Percentiles rank a stretch among this genome's conserved stretches.
These are phyloP conservation scores for Carapus acus DNA, from an alignment of 2,797 vertebrate genomes.

Conservation along the genomic window DNA sequence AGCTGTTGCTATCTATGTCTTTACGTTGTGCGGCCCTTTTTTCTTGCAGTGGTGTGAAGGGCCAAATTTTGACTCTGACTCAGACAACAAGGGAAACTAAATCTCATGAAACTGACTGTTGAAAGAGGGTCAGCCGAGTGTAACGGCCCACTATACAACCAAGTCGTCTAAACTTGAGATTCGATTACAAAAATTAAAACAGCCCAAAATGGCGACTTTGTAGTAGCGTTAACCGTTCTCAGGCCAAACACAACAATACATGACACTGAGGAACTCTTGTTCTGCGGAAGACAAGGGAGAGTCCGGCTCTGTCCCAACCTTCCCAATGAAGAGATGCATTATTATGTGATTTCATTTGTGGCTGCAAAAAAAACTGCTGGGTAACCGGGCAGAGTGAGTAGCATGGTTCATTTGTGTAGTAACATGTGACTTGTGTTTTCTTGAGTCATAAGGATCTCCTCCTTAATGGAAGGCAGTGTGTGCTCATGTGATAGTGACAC, in stretches of 20 bases:
- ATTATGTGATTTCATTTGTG: conserved; percentile 69
- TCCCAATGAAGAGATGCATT: conserved; percentile 71
- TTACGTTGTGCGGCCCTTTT: conserved; percentile 42
- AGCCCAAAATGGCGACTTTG: conserved; percentile 62
- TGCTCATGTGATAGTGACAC: conserved; percentile 74
- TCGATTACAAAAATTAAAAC: conserved; percentile 64
- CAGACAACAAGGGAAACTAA: conserved; percentile 29
- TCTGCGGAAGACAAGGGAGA: conserved; percentile 55
- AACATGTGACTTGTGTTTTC: conserved; percentile 76
- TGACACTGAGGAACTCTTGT: conserved; percentile 66
- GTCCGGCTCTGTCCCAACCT: conserved; percentile 51
- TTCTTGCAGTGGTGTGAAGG: conserved; percentile 48
- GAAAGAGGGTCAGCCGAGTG: conserved; percentile 57
- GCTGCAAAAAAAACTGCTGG: conserved; percentile 54
- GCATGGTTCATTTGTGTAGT: conserved; percentile 72
- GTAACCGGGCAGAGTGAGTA: conserved; percentile 62
- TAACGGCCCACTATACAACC: conserved; percentile 55
- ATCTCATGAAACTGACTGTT: conserved; percentile 51
- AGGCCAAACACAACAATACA: conserved; percentile 50
- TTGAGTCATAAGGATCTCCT: conserved; percentile 75
- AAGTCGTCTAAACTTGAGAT: conserved; percentile 67
- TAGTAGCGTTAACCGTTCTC: conserved; percentile 46
- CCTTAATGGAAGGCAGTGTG: conserved; percentile 74
- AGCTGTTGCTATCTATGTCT: conserved; percentile 26
- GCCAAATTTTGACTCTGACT: conserved; percentile 44